Percentiles rank a stretch among this genome's conserved stretches.
Conservation (phyloP, 2,113 vertebrate genomes). For the Nanorana parkeri region DNA sequence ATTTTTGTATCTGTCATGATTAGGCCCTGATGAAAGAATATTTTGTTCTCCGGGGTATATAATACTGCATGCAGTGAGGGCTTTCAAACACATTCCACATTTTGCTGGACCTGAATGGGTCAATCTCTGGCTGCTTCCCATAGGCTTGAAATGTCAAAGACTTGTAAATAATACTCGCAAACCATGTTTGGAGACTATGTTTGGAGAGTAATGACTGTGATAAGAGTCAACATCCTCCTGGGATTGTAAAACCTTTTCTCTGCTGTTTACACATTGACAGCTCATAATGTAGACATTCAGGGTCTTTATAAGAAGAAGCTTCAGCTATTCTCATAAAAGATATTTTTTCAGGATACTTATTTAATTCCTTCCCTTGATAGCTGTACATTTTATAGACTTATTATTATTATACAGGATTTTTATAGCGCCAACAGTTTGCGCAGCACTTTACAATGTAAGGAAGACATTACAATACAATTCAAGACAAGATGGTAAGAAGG, state of each 20-base stretch:
- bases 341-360: background rate
- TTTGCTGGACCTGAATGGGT: background rate
- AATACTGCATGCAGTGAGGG: no score
- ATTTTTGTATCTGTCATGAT: no score
- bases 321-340: background rate
- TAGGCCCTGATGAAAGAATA: no score
- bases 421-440: no score
- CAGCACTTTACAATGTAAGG: no score
- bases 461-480: no score
- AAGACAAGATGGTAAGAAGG: no score
- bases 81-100: slow-evolving; percentile 15
- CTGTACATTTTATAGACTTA: background rate
- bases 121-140: background rate
- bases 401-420: no score
- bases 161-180: slow-evolving; percentile 28
- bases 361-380: background rate
- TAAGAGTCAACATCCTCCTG: slow-evolving; percentile 43
- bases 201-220: slow-evolving; percentile 38
- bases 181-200: no score
- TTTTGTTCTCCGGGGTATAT: no score
- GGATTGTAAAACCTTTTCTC: slow-evolving; percentile 32
- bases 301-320: background rate
- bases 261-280: slow-evolving; percentile 28
- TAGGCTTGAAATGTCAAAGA: slow-evolving; percentile 29
- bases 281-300: slow-evolving; percentile 27